Percentiles rank a stretch among this genome's conserved stretches.
Evolutionary conservation across 2,888 invertebrate genomes (phyloP).

Genomic region (Acleris laterana): DNA sequence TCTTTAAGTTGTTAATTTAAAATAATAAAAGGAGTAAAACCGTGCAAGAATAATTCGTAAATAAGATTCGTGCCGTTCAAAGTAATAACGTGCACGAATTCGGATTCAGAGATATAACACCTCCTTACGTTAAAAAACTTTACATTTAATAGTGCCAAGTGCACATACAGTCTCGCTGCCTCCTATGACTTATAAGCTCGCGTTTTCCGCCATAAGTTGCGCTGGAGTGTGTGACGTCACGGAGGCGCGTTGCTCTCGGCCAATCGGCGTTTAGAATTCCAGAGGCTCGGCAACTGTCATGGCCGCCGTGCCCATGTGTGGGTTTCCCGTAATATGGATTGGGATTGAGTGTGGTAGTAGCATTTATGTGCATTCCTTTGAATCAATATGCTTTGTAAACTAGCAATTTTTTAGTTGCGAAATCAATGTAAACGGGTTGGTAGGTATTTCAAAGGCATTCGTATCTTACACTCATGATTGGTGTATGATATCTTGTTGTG

Average conservation of each 20-base stretch:
- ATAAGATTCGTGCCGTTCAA: too few relatives aligned
- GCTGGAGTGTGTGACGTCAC: constrained; percentile 43
- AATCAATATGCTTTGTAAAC: constrained; percentile 3
- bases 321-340: constrained; percentile 46
- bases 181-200: constrained; percentile 17
- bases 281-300: constrained; percentile 72
- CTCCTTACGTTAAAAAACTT: too few relatives aligned
- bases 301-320: constrained; percentile 54
- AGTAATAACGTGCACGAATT: too few relatives aligned
- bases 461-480: neutral
- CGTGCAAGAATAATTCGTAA: too few relatives aligned
- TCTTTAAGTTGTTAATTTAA: too few relatives aligned
- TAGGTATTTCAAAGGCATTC: neutral
- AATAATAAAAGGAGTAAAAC: too few relatives aligned
- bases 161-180: constrained; percentile 8
- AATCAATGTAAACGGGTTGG: neutral
- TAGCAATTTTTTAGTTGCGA: neutral
- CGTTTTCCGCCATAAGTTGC: constrained; percentile 32
- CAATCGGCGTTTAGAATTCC: constrained; percentile 59
- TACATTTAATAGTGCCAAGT: neutral
- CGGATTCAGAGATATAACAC: too few relatives aligned
- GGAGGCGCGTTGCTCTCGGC: constrained; percentile 64
- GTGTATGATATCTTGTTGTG: too few relatives aligned
- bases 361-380: constrained; percentile 19
- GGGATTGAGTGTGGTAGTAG: constrained; percentile 1